Evolutionary conservation across 1,140 invertebrate species (phyloP).

Genomic region (Bombus balteatus): DNA sequence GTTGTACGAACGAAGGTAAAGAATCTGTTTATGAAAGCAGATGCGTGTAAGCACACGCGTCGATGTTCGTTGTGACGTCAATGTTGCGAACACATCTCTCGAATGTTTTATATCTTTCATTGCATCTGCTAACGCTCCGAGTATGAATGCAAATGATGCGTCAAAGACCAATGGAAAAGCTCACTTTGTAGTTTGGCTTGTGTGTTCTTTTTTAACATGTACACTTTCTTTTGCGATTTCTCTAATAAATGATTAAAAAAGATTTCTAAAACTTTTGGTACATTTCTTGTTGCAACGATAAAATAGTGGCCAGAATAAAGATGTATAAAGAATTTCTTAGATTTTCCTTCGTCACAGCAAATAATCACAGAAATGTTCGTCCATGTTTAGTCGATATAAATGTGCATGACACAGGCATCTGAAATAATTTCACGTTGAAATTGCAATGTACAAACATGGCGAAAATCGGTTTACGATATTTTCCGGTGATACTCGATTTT

Average conservation of each 20-base stretch:
- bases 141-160: not conserved
- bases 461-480: conserved; percentile 13
- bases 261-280: not conserved
- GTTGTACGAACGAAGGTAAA: not conserved
- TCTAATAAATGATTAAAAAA: not conserved
- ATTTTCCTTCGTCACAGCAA: not conserved
- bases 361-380: not conserved
- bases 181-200: not conserved
- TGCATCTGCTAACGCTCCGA: not conserved
- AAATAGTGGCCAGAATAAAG: not conserved
- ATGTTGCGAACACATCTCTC: not conserved
- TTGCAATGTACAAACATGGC: not conserved
- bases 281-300: not conserved
- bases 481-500: not conserved
- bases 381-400: not conserved
- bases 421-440: not conserved
- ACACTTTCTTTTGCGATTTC: not conserved
- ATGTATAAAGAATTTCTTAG: not conserved
- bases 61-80: not conserved
- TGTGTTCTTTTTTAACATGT: not conserved
- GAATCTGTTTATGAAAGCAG: not conserved
- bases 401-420: too few species aligned
- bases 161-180: not conserved
- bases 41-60: not conserved
- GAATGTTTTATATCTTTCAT: not conserved